Percentiles rank a stretch among this genome's conserved stretches.
Conservation (phyloP, 2,888 invertebrate genomes). For the Malacosoma neustria region DNA sequence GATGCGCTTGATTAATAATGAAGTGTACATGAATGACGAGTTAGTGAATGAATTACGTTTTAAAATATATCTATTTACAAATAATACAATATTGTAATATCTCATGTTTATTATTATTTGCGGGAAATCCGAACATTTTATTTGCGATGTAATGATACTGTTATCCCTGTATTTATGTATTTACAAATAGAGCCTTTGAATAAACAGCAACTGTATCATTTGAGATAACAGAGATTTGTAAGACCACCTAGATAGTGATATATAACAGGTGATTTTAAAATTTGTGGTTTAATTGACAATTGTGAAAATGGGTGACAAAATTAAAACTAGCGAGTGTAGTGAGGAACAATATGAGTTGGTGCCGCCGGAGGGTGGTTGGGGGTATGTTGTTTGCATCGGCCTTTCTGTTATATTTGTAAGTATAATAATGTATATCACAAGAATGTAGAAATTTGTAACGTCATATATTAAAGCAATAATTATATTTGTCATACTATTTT, state of each 20-base stretch:
- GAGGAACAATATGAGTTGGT: conserved; percentile 55
- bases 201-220: conserved; percentile 37
- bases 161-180: conserved; percentile 37
- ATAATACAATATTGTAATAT: background rate
- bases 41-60: conserved; percentile 3
- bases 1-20: no score
- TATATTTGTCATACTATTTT: no score
- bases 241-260: conserved; percentile 36
- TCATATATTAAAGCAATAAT: no score
- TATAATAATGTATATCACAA: conserved; percentile 21
- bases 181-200: conserved; percentile 36
- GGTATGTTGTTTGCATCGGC: conserved; percentile 79
- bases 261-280: conserved; percentile 10
- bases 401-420: conserved; percentile 80
- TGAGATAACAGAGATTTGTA: conserved; percentile 42
- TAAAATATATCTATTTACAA: background rate
- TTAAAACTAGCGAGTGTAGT: conserved; percentile 33
- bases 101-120: conserved; percentile 44
- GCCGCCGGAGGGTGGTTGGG: conserved; percentile 83
- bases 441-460: no score
- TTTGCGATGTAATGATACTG: conserved; percentile 28
- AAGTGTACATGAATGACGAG: no score
- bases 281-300: conserved; percentile 11
- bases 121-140: conserved; percentile 54
- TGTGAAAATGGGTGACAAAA: conserved; percentile 38